Conservation (phyloP, 2,113 vertebrate genomes). For the Hippocampus mohnikei region DNA sequence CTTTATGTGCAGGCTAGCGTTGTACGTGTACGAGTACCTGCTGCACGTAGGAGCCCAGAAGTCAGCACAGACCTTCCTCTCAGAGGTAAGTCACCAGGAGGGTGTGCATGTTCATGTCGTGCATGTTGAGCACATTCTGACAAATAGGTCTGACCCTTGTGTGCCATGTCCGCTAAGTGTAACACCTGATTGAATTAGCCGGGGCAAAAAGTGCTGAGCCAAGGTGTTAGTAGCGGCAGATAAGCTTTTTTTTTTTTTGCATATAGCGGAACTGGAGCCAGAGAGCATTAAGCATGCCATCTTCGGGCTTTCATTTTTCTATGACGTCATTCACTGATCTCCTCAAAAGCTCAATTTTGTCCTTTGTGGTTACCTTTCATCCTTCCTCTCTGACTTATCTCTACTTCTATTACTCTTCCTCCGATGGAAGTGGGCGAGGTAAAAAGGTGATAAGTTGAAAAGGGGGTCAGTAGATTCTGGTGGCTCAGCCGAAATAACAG, state of each 20-base stretch:
- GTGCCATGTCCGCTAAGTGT: conserved; percentile 38
- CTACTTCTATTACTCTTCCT: conserved; percentile 4
- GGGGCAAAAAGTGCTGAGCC: conserved; percentile 46
- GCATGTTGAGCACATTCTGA: conserved; percentile 27
- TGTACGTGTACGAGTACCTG: conserved; percentile 98
- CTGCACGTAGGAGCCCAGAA: conserved; percentile 99
- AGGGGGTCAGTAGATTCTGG: conserved; percentile 42
- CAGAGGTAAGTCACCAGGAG: conserved; percentile 83
- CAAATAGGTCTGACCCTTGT: conserved; percentile 17
- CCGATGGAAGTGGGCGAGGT: conserved; percentile 26
- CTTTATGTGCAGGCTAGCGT: conserved; percentile 83
- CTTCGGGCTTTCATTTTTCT: conserved; percentile 22
- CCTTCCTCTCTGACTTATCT: conserved; percentile 6
- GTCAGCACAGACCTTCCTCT: conserved; percentile 97
- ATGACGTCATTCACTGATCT: conserved; percentile 38
- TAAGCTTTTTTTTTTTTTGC: conserved; percentile 39
- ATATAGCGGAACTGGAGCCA: conserved; percentile 43
- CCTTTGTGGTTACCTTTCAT: conserved; percentile 6
- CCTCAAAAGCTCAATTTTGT: conserved; percentile 11
- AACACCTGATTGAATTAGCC: conserved; percentile 55
- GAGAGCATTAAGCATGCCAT: conserved; percentile 8
- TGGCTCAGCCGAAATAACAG: conserved; percentile 38
- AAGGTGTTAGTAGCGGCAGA: conserved; percentile 30
- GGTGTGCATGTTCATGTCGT: conserved; percentile 20
- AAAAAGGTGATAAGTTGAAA: conserved; percentile 51